phyloP scores from a whole-genome alignment of 2,797 vertebrate genomes.

The Eulemur rubriventer region DNA sequence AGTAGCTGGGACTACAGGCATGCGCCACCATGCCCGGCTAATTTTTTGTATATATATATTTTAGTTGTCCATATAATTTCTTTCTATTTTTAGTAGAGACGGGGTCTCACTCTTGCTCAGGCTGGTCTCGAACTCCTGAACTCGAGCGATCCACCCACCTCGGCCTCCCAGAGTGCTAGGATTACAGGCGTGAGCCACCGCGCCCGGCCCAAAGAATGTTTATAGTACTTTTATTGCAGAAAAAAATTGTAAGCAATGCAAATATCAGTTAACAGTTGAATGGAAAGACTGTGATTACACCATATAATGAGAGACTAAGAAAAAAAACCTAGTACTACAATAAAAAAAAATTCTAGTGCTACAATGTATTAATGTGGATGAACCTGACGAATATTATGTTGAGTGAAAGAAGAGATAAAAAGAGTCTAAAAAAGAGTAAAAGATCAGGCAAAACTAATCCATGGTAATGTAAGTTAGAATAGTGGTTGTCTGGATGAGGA shows the following conservation, averaged over 20 bases:
- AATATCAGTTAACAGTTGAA: not conserved
- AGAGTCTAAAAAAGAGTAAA: not conserved
- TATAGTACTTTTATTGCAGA: not conserved
- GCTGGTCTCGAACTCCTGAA: too few relatives aligned
- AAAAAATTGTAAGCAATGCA: not conserved
- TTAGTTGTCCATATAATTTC: too few relatives aligned
- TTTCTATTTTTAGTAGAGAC: too few relatives aligned
- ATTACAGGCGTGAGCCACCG: too few relatives aligned
- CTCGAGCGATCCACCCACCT: too few relatives aligned
- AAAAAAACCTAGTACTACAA: not conserved
- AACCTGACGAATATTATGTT: not conserved
- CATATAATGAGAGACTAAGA: not conserved
- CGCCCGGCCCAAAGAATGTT: not conserved
- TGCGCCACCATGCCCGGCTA: too few relatives aligned
- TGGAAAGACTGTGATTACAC: not conserved
- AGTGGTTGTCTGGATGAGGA: not conserved
- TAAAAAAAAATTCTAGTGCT: not conserved
- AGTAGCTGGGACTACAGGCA: too few relatives aligned
- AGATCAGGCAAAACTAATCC: not conserved
- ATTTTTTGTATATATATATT: too few relatives aligned
- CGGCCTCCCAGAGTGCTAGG: too few relatives aligned
- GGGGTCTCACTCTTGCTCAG: too few relatives aligned
- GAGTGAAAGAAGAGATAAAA: not conserved
- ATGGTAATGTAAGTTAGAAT: not conserved
- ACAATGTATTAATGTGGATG: not conserved